phyloP scores from a whole-genome alignment of 2,888 invertebrate species.

The Polydrusus tereticollis region DNA sequence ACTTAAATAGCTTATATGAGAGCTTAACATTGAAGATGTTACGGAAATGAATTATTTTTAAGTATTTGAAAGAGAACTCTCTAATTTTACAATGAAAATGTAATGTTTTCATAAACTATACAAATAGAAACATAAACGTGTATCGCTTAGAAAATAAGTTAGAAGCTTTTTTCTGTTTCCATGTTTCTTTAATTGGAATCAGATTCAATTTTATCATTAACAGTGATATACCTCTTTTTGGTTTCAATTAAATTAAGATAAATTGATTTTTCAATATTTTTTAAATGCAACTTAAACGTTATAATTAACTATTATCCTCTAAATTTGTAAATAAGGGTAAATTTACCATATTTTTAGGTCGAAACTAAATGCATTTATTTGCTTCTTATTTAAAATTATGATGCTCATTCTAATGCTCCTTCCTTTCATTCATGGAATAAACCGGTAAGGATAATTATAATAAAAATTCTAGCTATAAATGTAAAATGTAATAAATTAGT shows the following conservation, averaged over 20 bases:
- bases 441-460: neutral
- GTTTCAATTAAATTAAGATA: constrained; percentile 32
- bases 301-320: constrained; percentile 10
- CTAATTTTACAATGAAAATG: constrained; percentile 30
- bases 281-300: constrained; percentile 24
- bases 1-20: constrained; percentile 33
- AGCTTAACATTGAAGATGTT: constrained; percentile 27
- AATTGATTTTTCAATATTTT: constrained; percentile 23
- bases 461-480: neutral
- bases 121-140: constrained; percentile 20
- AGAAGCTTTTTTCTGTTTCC: constrained; percentile 26
- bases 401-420: constrained; percentile 12
- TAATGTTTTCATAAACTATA: constrained; percentile 37
- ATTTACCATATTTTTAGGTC: neutral
- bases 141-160: constrained; percentile 18
- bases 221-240: constrained; percentile 34
- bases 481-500: neutral
- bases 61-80: constrained; percentile 2
- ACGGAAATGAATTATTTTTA: constrained; percentile 1
- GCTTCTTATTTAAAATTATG: constrained; percentile 26
- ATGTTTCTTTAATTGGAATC: constrained; percentile 25
- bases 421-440: constrained; percentile 17
- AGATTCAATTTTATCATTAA: constrained; percentile 28
- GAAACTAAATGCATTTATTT: too few relatives aligned
- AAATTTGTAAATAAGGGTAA: neutral